phyloP scores from a whole-genome alignment of 1,140 invertebrate genomes.

The Bombus pascuorum region DNA sequence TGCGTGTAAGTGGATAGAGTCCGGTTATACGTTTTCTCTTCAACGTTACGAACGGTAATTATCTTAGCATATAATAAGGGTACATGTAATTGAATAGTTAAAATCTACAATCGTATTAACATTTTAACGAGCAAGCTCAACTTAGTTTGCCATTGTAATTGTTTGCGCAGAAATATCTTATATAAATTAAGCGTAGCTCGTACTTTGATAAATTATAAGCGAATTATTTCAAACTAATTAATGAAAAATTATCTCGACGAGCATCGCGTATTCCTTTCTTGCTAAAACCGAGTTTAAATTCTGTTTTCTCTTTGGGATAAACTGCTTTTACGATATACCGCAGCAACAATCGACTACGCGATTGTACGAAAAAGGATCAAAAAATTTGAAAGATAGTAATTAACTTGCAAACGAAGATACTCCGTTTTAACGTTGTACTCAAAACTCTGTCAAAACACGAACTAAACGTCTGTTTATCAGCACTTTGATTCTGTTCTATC shows the following conservation, averaged over 20 bases:
- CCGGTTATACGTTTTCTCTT: neutral
- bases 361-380: neutral
- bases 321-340: no score
- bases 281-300: neutral
- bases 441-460: neutral
- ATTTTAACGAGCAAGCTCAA: neutral
- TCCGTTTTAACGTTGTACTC: neutral
- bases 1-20: neutral
- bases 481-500: neutral
- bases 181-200: neutral
- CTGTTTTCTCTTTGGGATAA: no score
- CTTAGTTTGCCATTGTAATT: neutral
- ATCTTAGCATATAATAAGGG: neutral
- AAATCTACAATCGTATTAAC: neutral
- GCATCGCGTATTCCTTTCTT: neutral
- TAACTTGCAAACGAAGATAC: neutral
- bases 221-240: neutral
- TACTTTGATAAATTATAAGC: neutral
- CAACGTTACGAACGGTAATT: neutral
- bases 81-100: constrained; percentile 12
- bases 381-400: no score
- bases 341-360: no score
- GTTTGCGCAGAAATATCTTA: neutral
- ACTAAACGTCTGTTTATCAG: neutral
- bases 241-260: neutral